Conservation (phyloP, 2,888 invertebrate species). For the Phyllotreta striolata region DNA sequence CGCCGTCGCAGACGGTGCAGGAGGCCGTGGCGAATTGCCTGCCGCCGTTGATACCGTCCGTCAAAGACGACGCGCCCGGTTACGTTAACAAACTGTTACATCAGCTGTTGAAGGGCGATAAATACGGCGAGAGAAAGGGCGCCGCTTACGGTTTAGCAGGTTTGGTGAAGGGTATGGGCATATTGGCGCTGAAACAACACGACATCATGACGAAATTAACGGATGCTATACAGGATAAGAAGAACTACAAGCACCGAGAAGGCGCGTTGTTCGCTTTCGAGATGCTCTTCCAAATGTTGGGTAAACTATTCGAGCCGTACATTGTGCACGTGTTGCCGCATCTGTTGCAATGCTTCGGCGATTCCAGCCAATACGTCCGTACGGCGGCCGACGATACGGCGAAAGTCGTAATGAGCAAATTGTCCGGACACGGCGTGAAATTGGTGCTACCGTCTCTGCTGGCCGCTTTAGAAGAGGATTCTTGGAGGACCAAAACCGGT, state of each 20-base stretch:
- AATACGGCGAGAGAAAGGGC: conserved; percentile 92
- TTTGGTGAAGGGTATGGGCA: conserved; percentile 95
- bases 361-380: conserved; percentile 93
- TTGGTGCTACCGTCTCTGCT: conserved; percentile 93
- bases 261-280: conserved; percentile 97
- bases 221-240: conserved; percentile 95
- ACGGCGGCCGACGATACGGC: conserved; percentile 97
- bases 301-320: conserved; percentile 97
- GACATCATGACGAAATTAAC: conserved; percentile 95
- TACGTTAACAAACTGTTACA: conserved; percentile 88
- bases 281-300: conserved; percentile 93
- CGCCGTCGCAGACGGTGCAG: conserved; percentile 95
- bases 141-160: conserved; percentile 98
- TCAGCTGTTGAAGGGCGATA: conserved; percentile 87
- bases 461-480: conserved; percentile 94
- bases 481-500: conserved; percentile 98
- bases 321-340: conserved; percentile 97
- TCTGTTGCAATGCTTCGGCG: conserved; percentile 94
- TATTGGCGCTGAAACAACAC: conserved; percentile 91
- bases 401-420: conserved; percentile 92
- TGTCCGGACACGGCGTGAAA: conserved; percentile 97
- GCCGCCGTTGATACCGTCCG: conserved; percentile 90
- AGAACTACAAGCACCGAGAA: conserved; percentile 92
- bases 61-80: conserved; percentile 88
- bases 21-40: conserved; percentile 97